Conservation (phyloP, 2,113 vertebrate genomes). For the Equus przewalskii region DNA sequence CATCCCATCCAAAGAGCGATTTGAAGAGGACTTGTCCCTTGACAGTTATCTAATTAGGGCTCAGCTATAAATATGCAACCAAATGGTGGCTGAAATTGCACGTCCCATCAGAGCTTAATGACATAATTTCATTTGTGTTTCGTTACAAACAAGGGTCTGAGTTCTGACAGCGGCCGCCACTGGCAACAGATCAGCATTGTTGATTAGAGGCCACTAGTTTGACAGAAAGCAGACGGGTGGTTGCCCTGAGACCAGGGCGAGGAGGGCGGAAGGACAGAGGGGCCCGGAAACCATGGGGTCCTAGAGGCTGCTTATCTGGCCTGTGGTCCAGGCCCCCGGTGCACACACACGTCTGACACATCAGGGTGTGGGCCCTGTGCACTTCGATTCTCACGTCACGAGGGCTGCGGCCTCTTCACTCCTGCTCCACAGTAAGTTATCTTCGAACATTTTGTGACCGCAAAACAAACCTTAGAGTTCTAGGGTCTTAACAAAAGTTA, state of each 20-base stretch:
- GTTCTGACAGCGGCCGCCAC: neutral
- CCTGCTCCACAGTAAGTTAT: neutral
- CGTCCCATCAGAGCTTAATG: neutral
- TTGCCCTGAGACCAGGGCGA: too few relatives aligned
- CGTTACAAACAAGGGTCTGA: neutral
- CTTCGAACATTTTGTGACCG: neutral
- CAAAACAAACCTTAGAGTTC: neutral
- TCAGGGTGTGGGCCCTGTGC: rapidly evolving
- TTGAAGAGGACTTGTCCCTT: neutral
- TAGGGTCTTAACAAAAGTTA: rapidly evolving
- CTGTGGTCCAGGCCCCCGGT: rapidly evolving
- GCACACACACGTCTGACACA: rapidly evolving
- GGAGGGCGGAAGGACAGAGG: neutral
- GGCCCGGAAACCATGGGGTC: rapidly evolving
- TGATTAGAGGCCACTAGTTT: neutral
- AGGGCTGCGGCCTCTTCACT: neutral
- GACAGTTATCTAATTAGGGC: neutral
- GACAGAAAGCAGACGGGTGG: neutral
- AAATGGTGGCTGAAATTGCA: neutral
- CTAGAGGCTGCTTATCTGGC: rapidly evolving
- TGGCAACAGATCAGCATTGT: neutral
- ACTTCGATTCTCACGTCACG: neutral
- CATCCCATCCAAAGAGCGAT: rapidly evolving
- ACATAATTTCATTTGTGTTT: neutral
- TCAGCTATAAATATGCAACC: neutral